Base-by-base conservation (phyloP, 2,113 vertebrate genomes). In the Ariopsis seemanni region DNA sequence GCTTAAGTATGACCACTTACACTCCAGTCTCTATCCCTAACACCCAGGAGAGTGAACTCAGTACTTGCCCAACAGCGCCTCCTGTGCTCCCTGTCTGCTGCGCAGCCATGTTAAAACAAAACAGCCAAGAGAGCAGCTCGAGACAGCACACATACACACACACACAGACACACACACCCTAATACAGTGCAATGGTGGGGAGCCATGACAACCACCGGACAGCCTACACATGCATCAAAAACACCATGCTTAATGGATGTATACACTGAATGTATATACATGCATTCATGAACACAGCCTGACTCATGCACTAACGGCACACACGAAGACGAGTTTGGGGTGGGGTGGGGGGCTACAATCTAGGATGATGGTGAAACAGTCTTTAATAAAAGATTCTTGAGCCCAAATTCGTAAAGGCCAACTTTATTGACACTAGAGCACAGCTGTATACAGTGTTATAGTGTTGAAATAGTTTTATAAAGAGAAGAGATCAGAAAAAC, bases 401-500 rank as follows among this genome's bases (percentile, higher is more conserved):
- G 95, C 82, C 91, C 95, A 91, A 91, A 96, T 96, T 95, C 94
- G 95, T 94, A 95, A 95, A 96, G 96, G 95, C 94, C 96, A 96
- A 95, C 96, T 97, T 97, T 97, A 97, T 97, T 97, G 95, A 97
- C 96, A 95, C 95, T 94, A 95, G 94, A 94, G 95, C 93, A 96
- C 92, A 96, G 93, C 92, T 91, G 91, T 90, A 95, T 94, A 97
- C 96, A 97, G 92, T 90, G 89, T 94, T 93, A 94, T 94, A 94
- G 93, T 92, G 94, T 89, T 85, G 86, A 82, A 69, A 79, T 69
- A 17, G 81, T 85, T 89, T 74, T 71, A 83, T 77, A 86, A 80
- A 89, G 80, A 89, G 87, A 87, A 86, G 83, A 88, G 58, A 84
- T 72, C 63, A 71, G 60, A 85, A 84, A 90, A 71, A 65, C 30